Base-by-base conservation (phyloP, 1,140 invertebrate genomes). In the Mylabris phalerata region DNA sequence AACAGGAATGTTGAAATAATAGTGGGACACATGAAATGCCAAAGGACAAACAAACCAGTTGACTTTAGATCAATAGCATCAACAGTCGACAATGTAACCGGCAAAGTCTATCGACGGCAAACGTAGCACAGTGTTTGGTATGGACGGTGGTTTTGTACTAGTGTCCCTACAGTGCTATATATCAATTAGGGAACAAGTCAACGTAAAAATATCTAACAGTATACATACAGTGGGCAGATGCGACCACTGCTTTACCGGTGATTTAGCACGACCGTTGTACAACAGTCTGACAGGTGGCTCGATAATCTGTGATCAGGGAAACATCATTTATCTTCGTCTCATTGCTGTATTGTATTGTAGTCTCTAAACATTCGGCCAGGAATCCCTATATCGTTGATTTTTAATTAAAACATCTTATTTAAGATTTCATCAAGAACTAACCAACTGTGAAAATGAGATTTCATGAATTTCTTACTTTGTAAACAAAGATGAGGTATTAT, bases 101-200 rank as follows among this genome's bases (percentile, higher is more conserved):
- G 7, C 2, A 32, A 32, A 32, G 32, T 32, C 32, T 32, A 32
- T 38, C 4, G 48, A 38, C 39, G 43, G 39, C 26, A 44, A 51
- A 5, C 4, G 32, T 43, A 45, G 26, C 41, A 48, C 50, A 52
- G 50, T 55, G 46, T 27, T 41, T 11, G 13, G 45, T 24, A 47
- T 32, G 9, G 55, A 41, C 46, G 4, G 4, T 32, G 32, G 32
- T 32, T 4, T 7, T 32, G 32, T 32, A 32, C 32, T 32, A 19
- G 60, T 50, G 57, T 65, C 63, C 63, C 63, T 60, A 55, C 60
- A 62, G 63, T 60, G 63, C 63, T 46, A 65, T 65, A 65, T 65
- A 65, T 65, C 63, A 65, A 65, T 65, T 65, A 65, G 57, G 60
- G 47, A 26, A 58, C 58, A 48, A 55, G 50, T 56, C 47, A 49